Evolutionary conservation across 2,888 invertebrate genomes (phyloP), one percentile per base, ranked within the genome.

Genomic region (Plagodis dolabraria): DNA sequence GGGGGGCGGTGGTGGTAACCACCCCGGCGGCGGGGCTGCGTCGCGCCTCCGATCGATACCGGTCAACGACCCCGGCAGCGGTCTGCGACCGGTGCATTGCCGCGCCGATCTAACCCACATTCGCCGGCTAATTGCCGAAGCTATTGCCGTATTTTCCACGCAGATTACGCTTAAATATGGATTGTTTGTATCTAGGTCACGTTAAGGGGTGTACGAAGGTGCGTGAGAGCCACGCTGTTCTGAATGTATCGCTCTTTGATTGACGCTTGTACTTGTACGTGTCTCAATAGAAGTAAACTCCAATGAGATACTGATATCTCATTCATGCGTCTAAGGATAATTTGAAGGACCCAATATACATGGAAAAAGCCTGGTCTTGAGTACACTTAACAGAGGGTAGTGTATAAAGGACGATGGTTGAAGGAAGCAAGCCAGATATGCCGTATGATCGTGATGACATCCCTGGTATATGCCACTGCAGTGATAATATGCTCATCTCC

Each of bases 11-110:
- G 86, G 80, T 85, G 11, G 83, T 81, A 82, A 40, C 22, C 34
- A 10, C 82, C 82, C 81, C 80, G 76, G 83, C 82, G 84, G 83
- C 82, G 85, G 79, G 76, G 76, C 72, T 75, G 78, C 75, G 81
- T 78, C 82, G 82, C 84, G 81, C 85, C 73, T 85, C 77, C 85
- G 92, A 88, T 92, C 92, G 91, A 92, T 92, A 90, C 77, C 88
- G 91, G 91, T 84, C 91, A 85, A 87, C 84, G 91, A 92, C 89
- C 92, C 82, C 87, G 83, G 72, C 74, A 76, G 82, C 82, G 83
- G 83, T 82, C 84, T 79, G 79, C 83, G 84, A 80, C 83, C 88
- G 88, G 85, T 88, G 89, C 89, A 88, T 77, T 83, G 86, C 80
- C 83, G 81, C 85, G 81, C 85, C 77, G 77, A 79, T 83, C 83